Evolutionary conservation across 1,140 invertebrate species (phyloP).

Genomic region (Cyclargus thomasi): DNA sequence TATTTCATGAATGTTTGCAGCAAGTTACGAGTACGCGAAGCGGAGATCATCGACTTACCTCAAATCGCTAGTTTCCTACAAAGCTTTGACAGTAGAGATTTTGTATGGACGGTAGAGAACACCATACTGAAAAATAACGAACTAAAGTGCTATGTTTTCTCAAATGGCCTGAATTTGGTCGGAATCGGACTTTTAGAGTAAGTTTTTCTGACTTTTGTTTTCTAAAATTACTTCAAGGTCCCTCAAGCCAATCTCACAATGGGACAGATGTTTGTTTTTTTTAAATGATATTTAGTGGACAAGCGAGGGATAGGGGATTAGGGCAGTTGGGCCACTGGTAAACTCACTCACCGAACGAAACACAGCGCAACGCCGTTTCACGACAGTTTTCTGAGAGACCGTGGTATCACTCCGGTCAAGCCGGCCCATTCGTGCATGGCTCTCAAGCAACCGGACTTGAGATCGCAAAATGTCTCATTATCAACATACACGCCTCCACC

Average conservation of each 20-base stretch:
- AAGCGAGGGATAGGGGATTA: too few species aligned
- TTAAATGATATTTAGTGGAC: too few species aligned
- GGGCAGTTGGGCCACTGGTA: too few species aligned
- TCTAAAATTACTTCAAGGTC: too few species aligned
- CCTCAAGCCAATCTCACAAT: not conserved
- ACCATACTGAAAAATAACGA: constrained; percentile 39
- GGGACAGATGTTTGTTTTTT: not conserved
- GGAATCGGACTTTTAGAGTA: constrained; percentile 55
- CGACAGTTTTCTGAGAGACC: too few species aligned
- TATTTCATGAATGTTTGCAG: constrained; percentile 27
- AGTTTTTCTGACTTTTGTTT: constrained; percentile 22
- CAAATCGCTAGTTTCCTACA: constrained; percentile 44
- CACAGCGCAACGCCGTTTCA: too few species aligned
- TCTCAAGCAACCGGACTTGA: too few species aligned
- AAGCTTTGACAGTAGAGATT: constrained; percentile 44
- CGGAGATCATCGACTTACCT: constrained; percentile 50
- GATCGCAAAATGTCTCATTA: too few species aligned
- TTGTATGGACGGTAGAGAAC: constrained; percentile 47
- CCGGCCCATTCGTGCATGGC: too few species aligned
- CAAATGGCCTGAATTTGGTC: constrained; percentile 47
- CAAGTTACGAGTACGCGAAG: constrained; percentile 47
- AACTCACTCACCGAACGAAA: too few species aligned
- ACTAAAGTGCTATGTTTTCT: constrained; percentile 55
- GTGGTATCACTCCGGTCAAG: too few species aligned
- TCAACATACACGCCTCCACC: too few species aligned